Conservation (phyloP, 1,140 invertebrate species). For the Sinonovacula constricta region DNA sequence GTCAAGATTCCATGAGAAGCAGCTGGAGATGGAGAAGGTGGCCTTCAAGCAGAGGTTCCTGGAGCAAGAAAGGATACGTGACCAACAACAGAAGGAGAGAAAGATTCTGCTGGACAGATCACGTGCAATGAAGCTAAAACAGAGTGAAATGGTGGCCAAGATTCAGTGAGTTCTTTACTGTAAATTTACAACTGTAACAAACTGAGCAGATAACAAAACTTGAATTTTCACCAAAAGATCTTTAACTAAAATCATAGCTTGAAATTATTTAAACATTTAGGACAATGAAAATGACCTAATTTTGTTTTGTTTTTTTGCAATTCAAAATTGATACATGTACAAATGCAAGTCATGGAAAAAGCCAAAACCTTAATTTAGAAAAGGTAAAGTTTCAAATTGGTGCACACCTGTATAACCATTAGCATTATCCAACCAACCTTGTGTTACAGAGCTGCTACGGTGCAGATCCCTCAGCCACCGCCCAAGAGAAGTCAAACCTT, state of each 20-base stretch:
- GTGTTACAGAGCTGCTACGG: constrained; percentile 76
- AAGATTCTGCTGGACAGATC: constrained; percentile 69
- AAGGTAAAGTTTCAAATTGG: too few relatives aligned
- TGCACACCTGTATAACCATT: too few relatives aligned
- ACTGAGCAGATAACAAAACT: too few relatives aligned
- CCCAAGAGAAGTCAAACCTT: constrained; percentile 68
- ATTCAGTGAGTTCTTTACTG: constrained; percentile 76
- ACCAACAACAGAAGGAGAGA: constrained; percentile 72
- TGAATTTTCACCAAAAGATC: not conserved
- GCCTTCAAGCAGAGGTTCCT: constrained; percentile 75
- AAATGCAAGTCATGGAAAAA: too few relatives aligned
- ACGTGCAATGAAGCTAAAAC: constrained; percentile 67
- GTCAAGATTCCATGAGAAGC: constrained; percentile 74
- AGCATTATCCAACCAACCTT: too few relatives aligned
- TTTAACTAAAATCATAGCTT: not conserved
- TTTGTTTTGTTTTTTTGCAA: too few relatives aligned
- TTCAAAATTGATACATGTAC: too few relatives aligned
- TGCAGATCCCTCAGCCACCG: constrained; percentile 77
- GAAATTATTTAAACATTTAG: too few relatives aligned
- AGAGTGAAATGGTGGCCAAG: constrained; percentile 77
- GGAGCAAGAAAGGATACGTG: constrained; percentile 70
- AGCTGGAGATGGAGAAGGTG: constrained; percentile 75
- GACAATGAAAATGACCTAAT: too few relatives aligned
- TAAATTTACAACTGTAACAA: too few relatives aligned
- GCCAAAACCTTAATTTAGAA: too few relatives aligned